Percentiles rank a stretch among this genome's conserved stretches.
These are phyloP conservation scores for Stenurella melanura DNA, from an alignment of 2,888 invertebrate genomes.

Conservation along the genomic window DNA sequence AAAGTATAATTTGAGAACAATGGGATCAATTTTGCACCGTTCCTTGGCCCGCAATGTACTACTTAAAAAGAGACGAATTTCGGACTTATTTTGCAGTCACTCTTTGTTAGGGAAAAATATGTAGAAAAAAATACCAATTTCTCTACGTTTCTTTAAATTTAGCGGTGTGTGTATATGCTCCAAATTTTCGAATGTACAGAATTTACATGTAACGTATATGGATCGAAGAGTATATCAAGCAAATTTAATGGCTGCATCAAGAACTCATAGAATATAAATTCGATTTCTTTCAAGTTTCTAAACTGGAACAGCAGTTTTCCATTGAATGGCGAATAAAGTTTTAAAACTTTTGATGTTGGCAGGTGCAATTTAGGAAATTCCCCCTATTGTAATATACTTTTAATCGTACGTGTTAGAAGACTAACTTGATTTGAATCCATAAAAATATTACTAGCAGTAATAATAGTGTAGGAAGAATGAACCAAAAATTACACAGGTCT, in stretches of 20 bases:
- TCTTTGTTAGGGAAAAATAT: too few relatives aligned
- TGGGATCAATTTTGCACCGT: too few relatives aligned
- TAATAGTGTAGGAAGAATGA: too few relatives aligned
- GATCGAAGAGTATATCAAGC: constrained; percentile 29
- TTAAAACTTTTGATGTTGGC: constrained; percentile 24
- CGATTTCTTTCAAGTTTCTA: constrained; percentile 40
- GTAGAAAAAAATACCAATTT: too few relatives aligned
- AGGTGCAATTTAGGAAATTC: constrained; percentile 1
- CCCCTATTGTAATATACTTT: not conserved
- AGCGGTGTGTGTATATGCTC: too few relatives aligned
- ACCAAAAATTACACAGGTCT: too few relatives aligned
- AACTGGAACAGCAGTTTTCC: constrained; percentile 44
- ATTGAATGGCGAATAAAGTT: constrained; percentile 35
- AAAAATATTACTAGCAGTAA: too few relatives aligned
- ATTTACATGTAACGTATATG: constrained; percentile 30
- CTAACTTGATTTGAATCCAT: not conserved
- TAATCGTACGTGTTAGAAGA: constrained; percentile 1
- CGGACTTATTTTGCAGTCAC: too few relatives aligned
- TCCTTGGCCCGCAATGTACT: too few relatives aligned
- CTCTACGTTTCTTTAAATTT: too few relatives aligned
- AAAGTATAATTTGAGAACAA: too few relatives aligned
- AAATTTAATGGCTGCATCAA: constrained; percentile 41
- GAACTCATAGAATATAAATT: constrained; percentile 42
- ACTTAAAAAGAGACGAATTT: too few relatives aligned
- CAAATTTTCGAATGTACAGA: constrained; percentile 12